phyloP scores from a whole-genome alignment of 2,113 vertebrate genomes.

The Capreolus pygargus region DNA sequence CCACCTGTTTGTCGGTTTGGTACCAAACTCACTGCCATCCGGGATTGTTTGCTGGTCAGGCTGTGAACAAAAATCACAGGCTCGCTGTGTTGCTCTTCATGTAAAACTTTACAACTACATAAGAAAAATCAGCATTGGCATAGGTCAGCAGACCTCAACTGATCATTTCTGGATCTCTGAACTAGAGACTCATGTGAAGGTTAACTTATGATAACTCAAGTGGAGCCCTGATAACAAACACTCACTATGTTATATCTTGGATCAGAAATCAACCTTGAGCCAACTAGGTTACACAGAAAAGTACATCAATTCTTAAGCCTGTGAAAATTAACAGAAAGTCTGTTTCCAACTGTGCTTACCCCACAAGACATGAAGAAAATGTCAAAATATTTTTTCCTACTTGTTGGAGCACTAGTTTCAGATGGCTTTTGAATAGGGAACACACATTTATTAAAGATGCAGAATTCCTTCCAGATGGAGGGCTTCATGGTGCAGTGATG shows the following conservation, averaged over 20 bases:
- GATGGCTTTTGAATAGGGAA: slow-evolving; percentile 65
- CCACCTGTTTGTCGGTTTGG: not conserved
- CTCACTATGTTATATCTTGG: not conserved
- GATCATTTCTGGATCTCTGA: not conserved
- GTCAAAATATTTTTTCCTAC: slow-evolving; percentile 73
- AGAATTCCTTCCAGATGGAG: slow-evolving; percentile 73
- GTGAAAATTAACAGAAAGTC: slow-evolving; percentile 65
- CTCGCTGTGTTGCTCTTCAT: not conserved
- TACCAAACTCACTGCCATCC: not conserved
- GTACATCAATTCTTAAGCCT: not conserved
- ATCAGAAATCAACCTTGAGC: slow-evolving; percentile 40
- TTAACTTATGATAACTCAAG: not conserved
- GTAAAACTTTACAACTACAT: not conserved
- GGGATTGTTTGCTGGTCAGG: not conserved
- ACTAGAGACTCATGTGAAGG: not conserved
- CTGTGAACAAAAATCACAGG: not conserved
- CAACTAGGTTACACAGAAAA: slow-evolving; percentile 11
- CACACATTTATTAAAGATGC: slow-evolving; percentile 72
- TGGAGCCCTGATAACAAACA: not conserved
- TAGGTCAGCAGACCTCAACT: not conserved
- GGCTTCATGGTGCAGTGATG: slow-evolving; percentile 21
- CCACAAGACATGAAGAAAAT: slow-evolving; percentile 65
- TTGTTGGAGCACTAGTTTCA: slow-evolving; percentile 70
- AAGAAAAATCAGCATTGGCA: not conserved
- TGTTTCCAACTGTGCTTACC: slow-evolving; percentile 63